Base-by-base conservation (phyloP, 2,888 invertebrate genomes). In the Poecilus cupreus region DNA sequence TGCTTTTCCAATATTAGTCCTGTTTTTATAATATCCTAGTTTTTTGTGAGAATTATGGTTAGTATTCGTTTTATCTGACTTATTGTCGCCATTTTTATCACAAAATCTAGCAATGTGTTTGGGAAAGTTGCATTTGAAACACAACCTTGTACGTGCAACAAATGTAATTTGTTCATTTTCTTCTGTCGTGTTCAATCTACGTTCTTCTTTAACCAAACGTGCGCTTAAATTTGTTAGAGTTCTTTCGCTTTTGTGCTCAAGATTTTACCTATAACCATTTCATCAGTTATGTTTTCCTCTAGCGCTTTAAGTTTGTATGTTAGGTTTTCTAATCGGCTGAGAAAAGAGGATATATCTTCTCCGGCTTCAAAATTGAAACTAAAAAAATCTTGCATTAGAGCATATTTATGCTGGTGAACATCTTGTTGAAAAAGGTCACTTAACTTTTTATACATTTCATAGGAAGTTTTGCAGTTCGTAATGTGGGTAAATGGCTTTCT, bases 201-300 rank as follows among this genome's bases (percentile, higher is more conserved):
- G 24, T 82, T 51, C 77, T 46, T 78, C 82, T 51, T 26, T 32
- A 37, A 82, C 16, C 32, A 81, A n/a, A 46, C 83, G 80, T 1
- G 82, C 51, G 5, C 60, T 82, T 39, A 82, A 51, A 43, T 83
- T 83, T 10, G 46, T 81, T 64, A 82, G 11, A 8, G 49, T 81
- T 77, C 24, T 82, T 10, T 83, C 78, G 3, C 13, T 11, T 10
- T 24, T 20, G 72, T 49, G 3, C 70, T 22, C 18, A 83, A 60
- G 26, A 83, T 83, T 78, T 83, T 83, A 32, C 82, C 80, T 4
- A 83, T 82, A 24, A 83, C 6, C 82, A 83, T 83, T 11, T 54
- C 75, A 26, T 83, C 80, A 60, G 82, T 80, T 20, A 83, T 79
- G 0, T 80, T 54, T 37, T 82, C 74, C 11, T 82, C 37, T 51